phyloP scores from a whole-genome alignment of 2,113 vertebrate genomes.

The Cyanistes caeruleus region DNA sequence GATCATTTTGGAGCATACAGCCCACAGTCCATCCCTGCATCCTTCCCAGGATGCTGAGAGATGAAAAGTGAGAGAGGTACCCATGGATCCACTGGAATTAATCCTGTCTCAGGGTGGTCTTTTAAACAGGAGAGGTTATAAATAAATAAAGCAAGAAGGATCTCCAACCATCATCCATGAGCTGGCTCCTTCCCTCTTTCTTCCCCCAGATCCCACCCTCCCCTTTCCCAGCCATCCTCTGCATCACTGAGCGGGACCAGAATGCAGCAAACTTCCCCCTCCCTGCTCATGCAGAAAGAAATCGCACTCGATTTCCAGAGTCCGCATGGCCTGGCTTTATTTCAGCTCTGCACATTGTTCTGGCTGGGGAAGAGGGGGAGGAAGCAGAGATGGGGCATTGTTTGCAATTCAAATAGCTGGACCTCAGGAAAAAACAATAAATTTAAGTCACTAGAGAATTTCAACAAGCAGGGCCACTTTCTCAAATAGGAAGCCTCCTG shows the following conservation, averaged over 20 bases:
- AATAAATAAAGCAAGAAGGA: conserved; percentile 33
- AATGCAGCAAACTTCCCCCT: conserved; percentile 45
- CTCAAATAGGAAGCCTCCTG: conserved; percentile 41
- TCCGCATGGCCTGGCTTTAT: not conserved
- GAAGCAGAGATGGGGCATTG: conserved; percentile 9
- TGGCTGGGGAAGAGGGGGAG: not conserved
- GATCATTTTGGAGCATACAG: not conserved
- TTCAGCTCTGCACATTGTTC: conserved; percentile 57
- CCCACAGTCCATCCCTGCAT: not conserved
- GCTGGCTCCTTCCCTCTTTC: not conserved
- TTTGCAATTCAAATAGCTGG: conserved; percentile 73
- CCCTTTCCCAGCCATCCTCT: conserved; percentile 27
- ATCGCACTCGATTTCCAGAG: not conserved
- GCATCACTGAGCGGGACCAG: conserved; percentile 31
- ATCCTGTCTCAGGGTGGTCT: not conserved
- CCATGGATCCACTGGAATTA: not conserved
- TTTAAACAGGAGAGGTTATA: not conserved
- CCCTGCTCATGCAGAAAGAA: conserved; percentile 35
- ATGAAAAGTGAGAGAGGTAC: not conserved
- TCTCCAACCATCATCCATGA: not conserved
- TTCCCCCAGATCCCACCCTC: not conserved
- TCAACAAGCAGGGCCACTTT: conserved; percentile 56
- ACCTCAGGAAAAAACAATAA: conserved; percentile 69
- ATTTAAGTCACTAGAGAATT: conserved; percentile 65
- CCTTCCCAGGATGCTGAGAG: not conserved